These are phyloP conservation scores for Leptogaster cylindrica DNA, from an alignment of 2,888 invertebrate genomes.

Conservation along the genomic window DNA sequence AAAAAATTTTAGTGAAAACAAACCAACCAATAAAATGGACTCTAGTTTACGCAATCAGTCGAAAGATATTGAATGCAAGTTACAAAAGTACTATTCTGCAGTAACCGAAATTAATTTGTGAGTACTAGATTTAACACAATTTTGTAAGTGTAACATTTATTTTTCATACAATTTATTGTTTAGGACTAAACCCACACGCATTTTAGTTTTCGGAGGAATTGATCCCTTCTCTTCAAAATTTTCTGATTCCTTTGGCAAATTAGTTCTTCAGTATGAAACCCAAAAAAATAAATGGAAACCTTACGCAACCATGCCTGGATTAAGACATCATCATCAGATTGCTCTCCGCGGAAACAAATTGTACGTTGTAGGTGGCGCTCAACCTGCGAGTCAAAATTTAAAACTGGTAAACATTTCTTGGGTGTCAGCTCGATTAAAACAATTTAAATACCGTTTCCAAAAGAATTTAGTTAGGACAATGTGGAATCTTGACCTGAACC, in stretches of 20 bases:
- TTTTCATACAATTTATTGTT: background rate
- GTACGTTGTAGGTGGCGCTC: conserved; percentile 69
- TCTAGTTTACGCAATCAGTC: too few relatives aligned
- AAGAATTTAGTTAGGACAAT: conserved; percentile 63
- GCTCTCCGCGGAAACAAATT: conserved; percentile 70
- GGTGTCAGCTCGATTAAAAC: background rate
- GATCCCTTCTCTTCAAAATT: conserved; percentile 69
- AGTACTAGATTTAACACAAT: background rate
- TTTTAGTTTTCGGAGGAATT: conserved; percentile 73
- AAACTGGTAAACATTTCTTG: conserved; percentile 38
- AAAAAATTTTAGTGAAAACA: too few relatives aligned
- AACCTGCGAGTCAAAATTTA: conserved; percentile 48
- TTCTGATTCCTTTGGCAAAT: conserved; percentile 65
- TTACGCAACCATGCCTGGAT: conserved; percentile 72
- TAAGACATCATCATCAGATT: conserved; percentile 74
- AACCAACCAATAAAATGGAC: too few relatives aligned
- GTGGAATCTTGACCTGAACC: conserved; percentile 74
- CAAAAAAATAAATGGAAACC: conserved; percentile 70
- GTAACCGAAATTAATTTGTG: background rate
- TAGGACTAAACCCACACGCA: conserved; percentile 32
- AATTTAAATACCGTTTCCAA: background rate
- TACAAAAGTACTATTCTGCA: too few relatives aligned
- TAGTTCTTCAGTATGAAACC: conserved; percentile 68
- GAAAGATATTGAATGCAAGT: too few relatives aligned
- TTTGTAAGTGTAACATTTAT: too few relatives aligned